Evolutionary conservation across 2,888 invertebrate species (phyloP).

Genomic region (Diploptera punctata): DNA sequence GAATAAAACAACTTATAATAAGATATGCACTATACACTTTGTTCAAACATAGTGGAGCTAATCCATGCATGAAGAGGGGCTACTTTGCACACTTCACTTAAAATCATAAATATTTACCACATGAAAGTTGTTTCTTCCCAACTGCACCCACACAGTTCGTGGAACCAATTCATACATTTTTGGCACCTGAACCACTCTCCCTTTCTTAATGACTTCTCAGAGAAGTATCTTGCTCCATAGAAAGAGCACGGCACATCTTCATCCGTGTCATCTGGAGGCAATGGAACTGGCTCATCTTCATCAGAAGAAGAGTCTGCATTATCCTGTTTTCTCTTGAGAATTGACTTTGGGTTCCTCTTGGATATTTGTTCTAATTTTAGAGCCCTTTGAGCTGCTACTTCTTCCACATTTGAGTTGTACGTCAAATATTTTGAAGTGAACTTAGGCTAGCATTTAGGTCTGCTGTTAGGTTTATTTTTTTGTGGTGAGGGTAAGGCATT

Average conservation of each 20-base stretch:
- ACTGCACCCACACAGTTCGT: neutral
- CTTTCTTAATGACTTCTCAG: neutral
- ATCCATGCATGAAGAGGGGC: no score
- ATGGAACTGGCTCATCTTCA: neutral
- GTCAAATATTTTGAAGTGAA: neutral
- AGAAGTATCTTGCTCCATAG: neutral
- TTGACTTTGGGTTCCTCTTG: neutral
- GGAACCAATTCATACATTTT: neutral
- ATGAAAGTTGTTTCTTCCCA: neutral
- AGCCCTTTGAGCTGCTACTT: neutral
- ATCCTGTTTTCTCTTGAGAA: neutral
- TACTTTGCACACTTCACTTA: no score
- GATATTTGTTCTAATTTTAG: neutral
- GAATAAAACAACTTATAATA: no score
- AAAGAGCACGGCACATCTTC: neutral
- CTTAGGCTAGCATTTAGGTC: neutral
- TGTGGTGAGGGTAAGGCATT: neutral
- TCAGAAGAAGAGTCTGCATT: neutral
- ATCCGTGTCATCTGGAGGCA: neutral
- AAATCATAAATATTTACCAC: no score
- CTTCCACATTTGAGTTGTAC: neutral
- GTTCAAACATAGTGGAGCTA: no score
- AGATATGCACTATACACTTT: no score
- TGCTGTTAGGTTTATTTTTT: neutral
- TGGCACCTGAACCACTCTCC: neutral